Conservation (phyloP, 2,888 invertebrate species). For the Nineta flava region DNA sequence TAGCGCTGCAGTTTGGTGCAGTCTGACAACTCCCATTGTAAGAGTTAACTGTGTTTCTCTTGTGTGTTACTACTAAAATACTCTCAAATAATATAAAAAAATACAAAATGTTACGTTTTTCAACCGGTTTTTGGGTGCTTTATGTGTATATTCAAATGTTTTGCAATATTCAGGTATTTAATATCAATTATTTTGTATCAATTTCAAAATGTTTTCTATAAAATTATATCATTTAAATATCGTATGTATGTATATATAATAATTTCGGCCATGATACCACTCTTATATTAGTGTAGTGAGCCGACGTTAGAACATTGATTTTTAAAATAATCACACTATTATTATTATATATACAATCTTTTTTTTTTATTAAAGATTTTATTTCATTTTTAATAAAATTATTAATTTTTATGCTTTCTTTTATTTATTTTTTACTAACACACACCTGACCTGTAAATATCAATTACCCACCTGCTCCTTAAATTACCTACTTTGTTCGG, state of each 20-base stretch:
- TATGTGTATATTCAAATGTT: constrained; percentile 5
- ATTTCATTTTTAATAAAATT: too few species aligned
- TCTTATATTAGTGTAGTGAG: neutral
- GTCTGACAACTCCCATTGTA: constrained; percentile 7
- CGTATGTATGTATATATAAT: neutral
- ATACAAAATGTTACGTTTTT: constrained; percentile 5
- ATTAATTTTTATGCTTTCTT: too few species aligned
- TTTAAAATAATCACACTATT: neutral
- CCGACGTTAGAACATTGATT: constrained; percentile 7
- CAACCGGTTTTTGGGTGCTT: constrained; percentile 7
- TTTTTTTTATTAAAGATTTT: too few species aligned
- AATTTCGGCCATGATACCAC: neutral
- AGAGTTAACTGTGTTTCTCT: neutral
- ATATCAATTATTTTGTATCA: neutral
- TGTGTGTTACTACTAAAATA: neutral
- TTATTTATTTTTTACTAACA: too few species aligned
- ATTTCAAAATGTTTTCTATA: too few species aligned
- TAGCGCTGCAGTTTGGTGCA: constrained; percentile 8
- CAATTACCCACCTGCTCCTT: too few species aligned
- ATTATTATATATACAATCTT: too few species aligned
- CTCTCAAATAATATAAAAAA: neutral
- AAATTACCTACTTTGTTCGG: too few species aligned
- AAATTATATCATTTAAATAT: neutral
- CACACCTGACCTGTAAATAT: too few species aligned
- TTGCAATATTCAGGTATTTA: constrained; percentile 3